Percentiles rank a stretch among this genome's conserved stretches.
phyloP scores from a whole-genome alignment of 2,797 vertebrate genomes.

The Lacerta agilis region DNA sequence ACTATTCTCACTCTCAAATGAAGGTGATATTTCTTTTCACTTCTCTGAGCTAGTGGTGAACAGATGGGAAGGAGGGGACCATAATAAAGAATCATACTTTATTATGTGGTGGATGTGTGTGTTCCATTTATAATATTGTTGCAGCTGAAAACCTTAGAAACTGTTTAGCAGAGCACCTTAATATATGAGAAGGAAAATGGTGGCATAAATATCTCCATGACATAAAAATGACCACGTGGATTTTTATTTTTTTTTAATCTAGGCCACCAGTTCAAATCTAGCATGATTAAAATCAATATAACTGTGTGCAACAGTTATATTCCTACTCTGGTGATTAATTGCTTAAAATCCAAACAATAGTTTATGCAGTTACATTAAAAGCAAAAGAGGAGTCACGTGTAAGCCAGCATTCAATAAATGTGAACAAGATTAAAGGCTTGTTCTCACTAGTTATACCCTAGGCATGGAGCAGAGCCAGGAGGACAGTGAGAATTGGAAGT shows the following conservation, averaged over 20 bases:
- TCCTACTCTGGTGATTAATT: slow-evolving; percentile 22
- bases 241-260: not conserved
- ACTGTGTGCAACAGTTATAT: not conserved
- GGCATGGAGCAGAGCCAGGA: not conserved
- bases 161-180: not conserved
- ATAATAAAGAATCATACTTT: not conserved
- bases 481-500: slow-evolving; percentile 1
- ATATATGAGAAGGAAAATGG: fast-evolving
- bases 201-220: not conserved
- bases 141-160: not conserved
- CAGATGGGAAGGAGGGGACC: not conserved
- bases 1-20: not conserved
- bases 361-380: slow-evolving; percentile 17
- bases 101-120: not conserved
- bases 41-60: not conserved
- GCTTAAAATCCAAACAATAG: slow-evolving; percentile 12
- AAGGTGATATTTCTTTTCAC: not conserved
- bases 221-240: slow-evolving; percentile 20
- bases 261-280: slow-evolving; percentile 5
- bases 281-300: slow-evolving; percentile 32
- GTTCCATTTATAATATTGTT: not conserved
- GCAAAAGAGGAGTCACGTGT: not conserved
- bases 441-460: not conserved
- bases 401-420: not conserved
- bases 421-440: not conserved